Percentiles rank a stretch among this genome's conserved stretches.
Evolutionary conservation across 2,888 invertebrate species (phyloP).

Genomic region (Carpatolechia fugitivella): DNA sequence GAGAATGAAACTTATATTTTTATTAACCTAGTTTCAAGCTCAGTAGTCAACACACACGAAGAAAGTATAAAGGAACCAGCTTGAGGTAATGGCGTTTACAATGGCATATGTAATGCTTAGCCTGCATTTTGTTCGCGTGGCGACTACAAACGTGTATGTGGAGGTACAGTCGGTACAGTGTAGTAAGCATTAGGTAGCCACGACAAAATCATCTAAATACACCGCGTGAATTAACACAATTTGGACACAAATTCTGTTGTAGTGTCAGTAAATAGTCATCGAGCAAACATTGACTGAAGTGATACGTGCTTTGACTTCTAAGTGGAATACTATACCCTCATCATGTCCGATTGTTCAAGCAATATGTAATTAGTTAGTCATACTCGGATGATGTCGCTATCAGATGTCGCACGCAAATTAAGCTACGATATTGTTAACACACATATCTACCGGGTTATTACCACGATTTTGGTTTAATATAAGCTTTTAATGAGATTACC

Average conservation of each 20-base stretch:
- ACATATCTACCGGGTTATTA: too few species aligned
- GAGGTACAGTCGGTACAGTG: too few species aligned
- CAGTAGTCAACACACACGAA: not conserved
- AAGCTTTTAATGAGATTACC: too few species aligned
- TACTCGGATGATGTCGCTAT: not conserved
- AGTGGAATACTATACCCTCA: not conserved
- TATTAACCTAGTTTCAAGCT: not conserved
- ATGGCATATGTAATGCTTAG: not conserved
- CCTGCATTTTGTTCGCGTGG: not conserved
- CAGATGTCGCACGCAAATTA: not conserved
- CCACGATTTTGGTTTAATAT: too few species aligned
- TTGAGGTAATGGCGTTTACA: not conserved
- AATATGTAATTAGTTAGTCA: not conserved
- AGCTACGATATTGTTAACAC: too few species aligned
- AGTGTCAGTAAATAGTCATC: not conserved
- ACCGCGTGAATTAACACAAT: not conserved
- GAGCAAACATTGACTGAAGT: not conserved
- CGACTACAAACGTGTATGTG: not conserved
- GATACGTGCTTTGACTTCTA: constrained; percentile 1
- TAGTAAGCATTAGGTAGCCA: too few species aligned
- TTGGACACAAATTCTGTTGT: not conserved
- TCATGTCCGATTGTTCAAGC: not conserved
- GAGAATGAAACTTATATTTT: not conserved
- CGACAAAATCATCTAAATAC: too few species aligned
- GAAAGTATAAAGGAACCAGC: not conserved